Conservation (phyloP, 2,797 vertebrate species). For the Melanotaenia boesemani region DNA sequence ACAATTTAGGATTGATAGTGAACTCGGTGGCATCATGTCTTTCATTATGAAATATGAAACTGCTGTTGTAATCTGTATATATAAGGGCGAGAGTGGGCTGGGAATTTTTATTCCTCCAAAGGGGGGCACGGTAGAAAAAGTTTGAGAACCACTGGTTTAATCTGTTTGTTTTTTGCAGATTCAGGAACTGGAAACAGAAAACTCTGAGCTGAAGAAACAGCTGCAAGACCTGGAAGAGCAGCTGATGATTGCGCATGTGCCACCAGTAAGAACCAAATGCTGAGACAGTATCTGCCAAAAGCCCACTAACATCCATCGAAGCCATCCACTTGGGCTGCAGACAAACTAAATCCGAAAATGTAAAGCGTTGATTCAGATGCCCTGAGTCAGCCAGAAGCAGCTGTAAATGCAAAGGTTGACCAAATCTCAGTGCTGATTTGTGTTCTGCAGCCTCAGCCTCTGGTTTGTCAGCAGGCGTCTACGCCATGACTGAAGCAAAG, state of each 20-base stretch:
- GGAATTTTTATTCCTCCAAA: too few relatives aligned
- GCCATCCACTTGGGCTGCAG: not conserved
- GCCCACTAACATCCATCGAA: not conserved
- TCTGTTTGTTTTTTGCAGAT: constrained; percentile 83
- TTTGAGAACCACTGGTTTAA: too few relatives aligned
- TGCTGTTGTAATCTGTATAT: too few relatives aligned
- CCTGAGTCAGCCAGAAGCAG: constrained; percentile 7
- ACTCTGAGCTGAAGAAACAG: constrained; percentile 94
- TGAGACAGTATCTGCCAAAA: not conserved
- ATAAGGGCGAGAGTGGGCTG: too few relatives aligned
- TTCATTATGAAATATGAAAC: too few relatives aligned
- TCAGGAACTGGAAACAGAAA: constrained; percentile 97
- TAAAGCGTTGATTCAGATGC: not conserved
- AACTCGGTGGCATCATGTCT: too few relatives aligned
- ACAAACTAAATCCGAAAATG: not conserved
- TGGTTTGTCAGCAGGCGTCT: not conserved
- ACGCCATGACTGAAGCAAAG: constrained; percentile 21
- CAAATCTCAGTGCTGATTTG: not conserved
- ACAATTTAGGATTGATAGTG: too few relatives aligned
- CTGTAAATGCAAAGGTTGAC: constrained; percentile 15
- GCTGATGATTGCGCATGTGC: constrained; percentile 88
- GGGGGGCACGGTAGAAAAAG: too few relatives aligned
- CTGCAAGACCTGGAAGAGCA: constrained; percentile 94
- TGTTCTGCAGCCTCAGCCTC: constrained; percentile 18
- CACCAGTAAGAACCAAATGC: constrained; percentile 86